Conservation (phyloP, 2,797 vertebrate genomes). For the Paedocypris micromegethes region DNA sequence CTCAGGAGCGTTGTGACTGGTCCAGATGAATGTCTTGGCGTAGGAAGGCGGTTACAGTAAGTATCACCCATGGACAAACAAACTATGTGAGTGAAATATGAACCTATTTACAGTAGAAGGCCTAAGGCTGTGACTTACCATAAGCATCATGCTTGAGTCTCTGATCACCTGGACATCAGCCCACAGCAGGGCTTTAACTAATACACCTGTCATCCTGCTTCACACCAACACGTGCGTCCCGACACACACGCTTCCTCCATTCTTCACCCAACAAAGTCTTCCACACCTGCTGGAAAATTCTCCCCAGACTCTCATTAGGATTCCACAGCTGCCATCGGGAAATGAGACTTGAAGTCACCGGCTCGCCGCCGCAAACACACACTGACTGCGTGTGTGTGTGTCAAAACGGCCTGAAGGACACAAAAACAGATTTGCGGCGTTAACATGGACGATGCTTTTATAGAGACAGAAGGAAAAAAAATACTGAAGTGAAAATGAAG, state of each 20-base stretch:
- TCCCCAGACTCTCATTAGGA: conserved; percentile 40
- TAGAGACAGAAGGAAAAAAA: too few relatives aligned
- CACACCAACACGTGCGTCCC: conserved; percentile 11
- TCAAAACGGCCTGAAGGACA: too few relatives aligned
- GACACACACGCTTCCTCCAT: conserved; percentile 25
- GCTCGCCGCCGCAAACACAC: background rate
- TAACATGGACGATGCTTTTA: too few relatives aligned
- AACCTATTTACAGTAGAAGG: conserved; percentile 34
- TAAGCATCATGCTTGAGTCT: conserved; percentile 44
- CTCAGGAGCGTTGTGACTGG: conserved; percentile 13
- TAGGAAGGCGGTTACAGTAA: conserved; percentile 32
- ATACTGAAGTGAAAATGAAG: too few relatives aligned
- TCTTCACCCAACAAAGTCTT: conserved; percentile 24
- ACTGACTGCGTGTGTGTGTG: background rate
- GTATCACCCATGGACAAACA: conserved; percentile 26
- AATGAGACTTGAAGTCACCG: conserved; percentile 23
- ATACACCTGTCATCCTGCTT: conserved; percentile 45
- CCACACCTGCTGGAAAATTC: conserved; percentile 23
- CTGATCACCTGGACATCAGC: conserved; percentile 43
- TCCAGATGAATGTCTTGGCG: conserved; percentile 44
- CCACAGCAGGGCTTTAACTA: conserved; percentile 45
- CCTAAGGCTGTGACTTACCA: conserved; percentile 44
- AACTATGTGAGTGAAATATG: conserved; percentile 43
- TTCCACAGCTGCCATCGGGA: conserved; percentile 38
- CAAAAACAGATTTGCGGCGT: too few relatives aligned